phyloP scores from a whole-genome alignment of 2,113 vertebrate genomes.

The Leptosomus discolor region DNA sequence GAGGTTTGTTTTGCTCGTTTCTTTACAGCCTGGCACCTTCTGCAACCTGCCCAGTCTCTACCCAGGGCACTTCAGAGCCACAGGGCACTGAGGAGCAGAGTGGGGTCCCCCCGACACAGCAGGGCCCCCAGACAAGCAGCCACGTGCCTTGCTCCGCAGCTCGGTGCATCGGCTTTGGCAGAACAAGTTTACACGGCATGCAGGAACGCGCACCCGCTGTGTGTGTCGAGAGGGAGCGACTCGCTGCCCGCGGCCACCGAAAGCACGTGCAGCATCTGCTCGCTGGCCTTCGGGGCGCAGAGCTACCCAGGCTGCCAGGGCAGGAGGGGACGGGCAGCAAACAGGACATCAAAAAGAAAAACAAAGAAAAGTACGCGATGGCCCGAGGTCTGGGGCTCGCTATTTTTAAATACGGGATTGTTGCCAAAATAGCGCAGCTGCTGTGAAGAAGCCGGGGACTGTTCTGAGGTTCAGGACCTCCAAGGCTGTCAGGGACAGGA shows the following conservation, averaged over 20 bases:
- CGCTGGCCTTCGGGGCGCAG: accelerated
- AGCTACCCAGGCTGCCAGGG: neutral
- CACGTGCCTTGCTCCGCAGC: accelerated
- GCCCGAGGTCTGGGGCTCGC: neutral
- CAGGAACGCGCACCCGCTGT: accelerated
- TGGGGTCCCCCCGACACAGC: accelerated
- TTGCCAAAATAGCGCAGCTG: conserved; percentile 51
- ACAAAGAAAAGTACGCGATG: neutral
- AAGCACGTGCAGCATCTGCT: neutral
- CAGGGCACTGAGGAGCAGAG: neutral
- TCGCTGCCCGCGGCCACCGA: accelerated
- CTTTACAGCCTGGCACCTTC: neutral
- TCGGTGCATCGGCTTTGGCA: neutral
- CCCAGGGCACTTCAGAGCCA: neutral
- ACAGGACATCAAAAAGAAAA: neutral
- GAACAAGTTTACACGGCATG: neutral
- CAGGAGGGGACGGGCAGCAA: neutral
- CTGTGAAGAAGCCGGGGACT: neutral
- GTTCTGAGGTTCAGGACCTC: neutral
- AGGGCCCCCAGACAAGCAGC: neutral
- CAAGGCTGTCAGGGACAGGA: neutral
- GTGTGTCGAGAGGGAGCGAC: accelerated
- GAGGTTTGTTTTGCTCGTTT: neutral
- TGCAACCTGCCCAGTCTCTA: neutral
- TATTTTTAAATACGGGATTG: conserved; percentile 43